These are phyloP conservation scores for Polyommatus iphigenia DNA, from an alignment of 2,888 invertebrate genomes.

Conservation along the genomic window DNA sequence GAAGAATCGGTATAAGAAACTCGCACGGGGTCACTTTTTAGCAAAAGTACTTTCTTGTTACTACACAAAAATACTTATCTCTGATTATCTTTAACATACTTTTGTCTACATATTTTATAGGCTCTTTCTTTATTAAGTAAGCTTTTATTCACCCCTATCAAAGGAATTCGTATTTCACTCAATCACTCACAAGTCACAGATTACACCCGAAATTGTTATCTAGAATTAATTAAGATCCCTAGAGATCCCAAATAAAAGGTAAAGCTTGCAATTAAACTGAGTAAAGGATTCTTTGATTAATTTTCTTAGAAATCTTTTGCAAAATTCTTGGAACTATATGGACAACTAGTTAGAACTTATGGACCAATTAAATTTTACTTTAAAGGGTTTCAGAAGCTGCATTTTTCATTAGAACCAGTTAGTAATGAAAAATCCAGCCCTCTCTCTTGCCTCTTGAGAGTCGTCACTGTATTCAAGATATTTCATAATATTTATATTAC, in stretches of 20 bases:
- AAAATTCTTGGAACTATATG: background rate
- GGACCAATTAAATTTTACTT: background rate
- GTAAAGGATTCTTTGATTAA: background rate
- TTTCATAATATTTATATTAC: too few relatives aligned
- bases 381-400: background rate
- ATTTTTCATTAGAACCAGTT: background rate
- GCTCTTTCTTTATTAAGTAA: too few relatives aligned
- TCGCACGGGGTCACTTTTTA: too few relatives aligned
- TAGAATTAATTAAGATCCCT: background rate
- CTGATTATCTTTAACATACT: too few relatives aligned
- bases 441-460: background rate
- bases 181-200: background rate
- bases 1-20: too few relatives aligned
- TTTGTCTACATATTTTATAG: too few relatives aligned
- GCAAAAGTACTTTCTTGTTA: too few relatives aligned
- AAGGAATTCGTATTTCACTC: background rate
- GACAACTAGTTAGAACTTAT: background rate
- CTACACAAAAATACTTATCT: too few relatives aligned
- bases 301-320: background rate
- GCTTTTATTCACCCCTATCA: too few relatives aligned
- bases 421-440: background rate
- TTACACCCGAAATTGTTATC: background rate
- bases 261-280: background rate
- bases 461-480: background rate
- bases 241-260: background rate